phyloP scores from a whole-genome alignment of 2,888 invertebrate genomes.

The Amaurobius ferox region DNA sequence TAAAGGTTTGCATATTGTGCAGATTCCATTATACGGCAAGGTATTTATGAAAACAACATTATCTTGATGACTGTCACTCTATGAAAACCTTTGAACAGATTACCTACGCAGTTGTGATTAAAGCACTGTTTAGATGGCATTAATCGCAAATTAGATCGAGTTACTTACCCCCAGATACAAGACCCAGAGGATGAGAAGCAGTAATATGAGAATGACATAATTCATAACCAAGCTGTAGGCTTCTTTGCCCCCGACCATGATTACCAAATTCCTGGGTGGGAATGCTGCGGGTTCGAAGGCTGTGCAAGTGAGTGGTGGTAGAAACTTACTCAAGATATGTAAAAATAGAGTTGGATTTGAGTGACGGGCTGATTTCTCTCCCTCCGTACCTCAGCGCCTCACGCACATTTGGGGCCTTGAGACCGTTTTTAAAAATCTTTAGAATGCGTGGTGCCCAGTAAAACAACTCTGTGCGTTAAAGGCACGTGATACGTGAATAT shows the following conservation, averaged over 20 bases:
- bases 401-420: background rate
- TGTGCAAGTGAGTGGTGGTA: constrained; percentile 25
- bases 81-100: too few relatives aligned
- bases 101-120: too few relatives aligned
- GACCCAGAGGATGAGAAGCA: constrained; percentile 67
- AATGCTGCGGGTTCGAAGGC: constrained; percentile 19
- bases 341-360: constrained; percentile 68
- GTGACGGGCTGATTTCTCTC: constrained; percentile 50
- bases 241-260: constrained; percentile 65
- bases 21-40: too few relatives aligned
- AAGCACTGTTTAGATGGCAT: too few relatives aligned
- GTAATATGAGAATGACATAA: constrained; percentile 70
- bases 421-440: constrained; percentile 1
- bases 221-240: constrained; percentile 71
- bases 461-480: too few relatives aligned
- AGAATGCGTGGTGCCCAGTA: background rate
- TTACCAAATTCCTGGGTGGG: constrained; percentile 11
- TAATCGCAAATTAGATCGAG: background rate
- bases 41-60: too few relatives aligned
- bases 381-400: constrained; percentile 26
- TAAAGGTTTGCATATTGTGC: too few relatives aligned
- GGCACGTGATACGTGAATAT: too few relatives aligned
- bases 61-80: too few relatives aligned
- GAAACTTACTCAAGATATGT: constrained; percentile 54
- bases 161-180: constrained; percentile 71